phyloP scores from a whole-genome alignment of 2,888 invertebrate species.

The Cheilosia scutellata region DNA sequence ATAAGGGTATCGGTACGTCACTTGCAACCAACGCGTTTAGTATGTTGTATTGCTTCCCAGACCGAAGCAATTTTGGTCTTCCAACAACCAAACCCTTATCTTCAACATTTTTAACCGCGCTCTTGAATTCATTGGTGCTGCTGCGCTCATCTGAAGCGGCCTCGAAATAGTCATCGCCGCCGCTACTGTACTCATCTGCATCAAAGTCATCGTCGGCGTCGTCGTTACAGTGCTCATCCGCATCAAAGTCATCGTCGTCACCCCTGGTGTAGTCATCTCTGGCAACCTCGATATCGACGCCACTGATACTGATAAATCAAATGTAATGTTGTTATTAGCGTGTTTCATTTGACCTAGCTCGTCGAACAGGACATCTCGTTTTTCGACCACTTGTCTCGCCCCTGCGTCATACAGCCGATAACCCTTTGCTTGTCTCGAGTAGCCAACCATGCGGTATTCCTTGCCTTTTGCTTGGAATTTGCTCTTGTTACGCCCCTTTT shows the following conservation, averaged over 20 bases:
- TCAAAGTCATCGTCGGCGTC: neutral
- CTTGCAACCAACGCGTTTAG: constrained; percentile 21
- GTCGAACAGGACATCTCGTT: constrained; percentile 48
- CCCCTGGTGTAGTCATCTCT: neutral
- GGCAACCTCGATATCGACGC: neutral
- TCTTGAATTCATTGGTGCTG: neutral
- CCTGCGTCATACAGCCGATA: constrained; percentile 34
- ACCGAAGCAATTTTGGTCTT: constrained; percentile 22
- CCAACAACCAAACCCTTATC: constrained; percentile 31
- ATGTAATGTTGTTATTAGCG: constrained; percentile 19
- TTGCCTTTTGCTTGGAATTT: constrained; percentile 51
- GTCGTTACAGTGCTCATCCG: neutral
- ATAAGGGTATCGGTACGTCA: constrained; percentile 1
- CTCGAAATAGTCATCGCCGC: neutral
- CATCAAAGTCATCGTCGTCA: neutral
- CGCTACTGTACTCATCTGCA: neutral
- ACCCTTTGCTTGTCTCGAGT: constrained; percentile 24
- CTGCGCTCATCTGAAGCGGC: neutral
- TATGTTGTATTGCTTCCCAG: constrained; percentile 28
- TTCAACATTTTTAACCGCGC: neutral
- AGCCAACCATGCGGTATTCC: constrained; percentile 46
- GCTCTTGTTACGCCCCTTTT: constrained; percentile 25
- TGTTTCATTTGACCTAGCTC: constrained; percentile 58
- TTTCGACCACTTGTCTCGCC: constrained; percentile 23
- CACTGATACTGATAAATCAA: constrained; percentile 14